Evolutionary conservation across 2,113 vertebrate genomes (phyloP).

Genomic region (Amphiprion ocellaris): DNA sequence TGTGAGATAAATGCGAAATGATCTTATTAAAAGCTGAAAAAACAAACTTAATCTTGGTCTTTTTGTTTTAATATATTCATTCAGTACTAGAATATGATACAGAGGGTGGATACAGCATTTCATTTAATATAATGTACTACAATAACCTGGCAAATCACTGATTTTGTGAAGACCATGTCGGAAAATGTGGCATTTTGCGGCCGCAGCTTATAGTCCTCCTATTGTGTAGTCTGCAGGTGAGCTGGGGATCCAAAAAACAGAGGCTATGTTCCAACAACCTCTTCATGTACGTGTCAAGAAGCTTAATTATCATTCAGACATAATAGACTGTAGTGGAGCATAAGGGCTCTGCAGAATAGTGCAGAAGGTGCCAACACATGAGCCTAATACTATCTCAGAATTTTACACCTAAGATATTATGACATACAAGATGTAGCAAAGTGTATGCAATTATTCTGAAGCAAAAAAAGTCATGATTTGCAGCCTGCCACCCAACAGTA

Average conservation of each 20-base stretch:
- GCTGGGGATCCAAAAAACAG: background rate
- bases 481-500: no score
- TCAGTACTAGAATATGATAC: background rate
- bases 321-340: slow-evolving; percentile 15
- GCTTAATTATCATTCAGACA: slow-evolving; percentile 58
- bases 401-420: no score
- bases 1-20: background rate
- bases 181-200: no score
- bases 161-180: background rate
- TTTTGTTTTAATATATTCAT: background rate
- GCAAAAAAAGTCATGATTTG: no score
- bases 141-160: background rate
- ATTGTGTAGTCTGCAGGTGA: no score
- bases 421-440: no score
- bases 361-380: slow-evolving; percentile 53
- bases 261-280: slow-evolving; percentile 4
- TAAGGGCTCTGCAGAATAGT: slow-evolving; percentile 14
- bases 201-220: no score
- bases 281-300: slow-evolving; percentile 6
- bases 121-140: background rate
- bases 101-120: background rate
- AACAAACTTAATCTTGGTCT: slow-evolving; percentile 1
- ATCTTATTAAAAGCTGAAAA: slow-evolving; percentile 9
- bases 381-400: slow-evolving; percentile 30
- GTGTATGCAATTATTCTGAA: no score